Percentiles rank a stretch among this genome's conserved stretches.
Conservation (phyloP, 2,888 invertebrate species). For the Gryllus longicercus region DNA sequence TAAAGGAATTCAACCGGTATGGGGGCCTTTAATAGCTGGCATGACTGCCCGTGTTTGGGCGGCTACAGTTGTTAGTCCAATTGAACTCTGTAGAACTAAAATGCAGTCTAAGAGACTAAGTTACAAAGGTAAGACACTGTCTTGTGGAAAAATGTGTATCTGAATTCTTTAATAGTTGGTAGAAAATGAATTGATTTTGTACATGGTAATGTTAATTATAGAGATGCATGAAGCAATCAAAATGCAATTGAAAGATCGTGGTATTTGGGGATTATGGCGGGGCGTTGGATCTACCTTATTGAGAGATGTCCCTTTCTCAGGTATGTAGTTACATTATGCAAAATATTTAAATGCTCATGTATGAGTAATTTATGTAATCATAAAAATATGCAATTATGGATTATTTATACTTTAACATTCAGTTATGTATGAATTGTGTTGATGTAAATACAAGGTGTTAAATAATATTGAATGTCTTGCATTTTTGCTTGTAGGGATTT, state of each 20-base stretch:
- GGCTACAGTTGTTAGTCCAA: constrained; percentile 83
- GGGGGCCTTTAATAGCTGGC: constrained; percentile 78
- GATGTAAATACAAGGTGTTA: too few species aligned
- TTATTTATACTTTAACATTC: too few species aligned
- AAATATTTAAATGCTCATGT: constrained; percentile 12
- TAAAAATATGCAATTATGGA: too few species aligned
- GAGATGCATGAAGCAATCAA: constrained; percentile 61
- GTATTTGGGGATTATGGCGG: constrained; percentile 77
- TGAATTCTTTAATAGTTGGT: not conserved
- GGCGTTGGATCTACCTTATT: constrained; percentile 84
- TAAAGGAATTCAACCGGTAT: constrained; percentile 49
- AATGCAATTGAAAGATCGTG: constrained; percentile 62
- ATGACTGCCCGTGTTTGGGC: constrained; percentile 80
- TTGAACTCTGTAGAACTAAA: constrained; percentile 95
- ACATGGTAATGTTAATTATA: constrained; percentile 41
- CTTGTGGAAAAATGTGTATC: not conserved
- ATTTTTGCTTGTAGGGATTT: constrained; percentile 66
- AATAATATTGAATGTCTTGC: too few species aligned
- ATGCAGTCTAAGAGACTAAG: constrained; percentile 93
- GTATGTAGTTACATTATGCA: constrained; percentile 46
- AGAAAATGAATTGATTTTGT: constrained; percentile 26
- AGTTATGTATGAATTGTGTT: too few species aligned
- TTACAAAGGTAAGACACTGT: constrained; percentile 61
- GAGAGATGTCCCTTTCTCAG: constrained; percentile 92
- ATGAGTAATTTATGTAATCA: too few species aligned